These are phyloP conservation scores for Trichechus manatus DNA, from an alignment of 2,113 vertebrate species.

Conservation along the genomic window DNA sequence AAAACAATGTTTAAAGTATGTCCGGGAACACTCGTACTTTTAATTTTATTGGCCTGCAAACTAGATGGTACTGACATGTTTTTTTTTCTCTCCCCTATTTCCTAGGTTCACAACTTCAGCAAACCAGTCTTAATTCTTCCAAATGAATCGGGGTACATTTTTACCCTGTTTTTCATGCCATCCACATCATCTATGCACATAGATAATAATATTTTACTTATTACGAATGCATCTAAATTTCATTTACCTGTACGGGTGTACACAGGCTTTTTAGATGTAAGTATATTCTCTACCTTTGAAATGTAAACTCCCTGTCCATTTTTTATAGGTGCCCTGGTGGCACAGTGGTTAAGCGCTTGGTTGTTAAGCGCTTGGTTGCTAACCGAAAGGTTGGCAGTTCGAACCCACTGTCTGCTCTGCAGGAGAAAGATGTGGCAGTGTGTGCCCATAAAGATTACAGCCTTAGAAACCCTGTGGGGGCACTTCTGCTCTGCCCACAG, in stretches of 20 bases:
- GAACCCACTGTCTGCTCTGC: too few relatives aligned
- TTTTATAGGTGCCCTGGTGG: background rate
- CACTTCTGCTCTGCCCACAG: too few relatives aligned
- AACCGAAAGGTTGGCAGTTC: too few relatives aligned
- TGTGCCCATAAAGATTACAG: too few relatives aligned
- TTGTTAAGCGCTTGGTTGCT: too few relatives aligned
- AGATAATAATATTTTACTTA: slow-evolving; percentile 97
- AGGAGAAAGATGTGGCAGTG: too few relatives aligned
- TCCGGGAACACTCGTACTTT: background rate
- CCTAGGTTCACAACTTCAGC: slow-evolving; percentile 97
- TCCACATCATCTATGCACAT: slow-evolving; percentile 95
- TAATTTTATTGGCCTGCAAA: background rate
- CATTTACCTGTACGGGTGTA: slow-evolving; percentile 97
- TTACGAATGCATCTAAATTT: slow-evolving; percentile 99
- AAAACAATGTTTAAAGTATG: slow-evolving; percentile 96
- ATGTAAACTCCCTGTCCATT: background rate
- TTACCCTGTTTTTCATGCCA: slow-evolving; percentile 96
- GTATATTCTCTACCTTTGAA: slow-evolving; percentile 77
- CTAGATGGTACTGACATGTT: slow-evolving; percentile 39
- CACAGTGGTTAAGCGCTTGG: too few relatives aligned
- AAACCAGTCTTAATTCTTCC: slow-evolving; percentile 94
- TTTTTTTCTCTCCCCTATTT: slow-evolving; percentile 73
- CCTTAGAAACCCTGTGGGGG: too few relatives aligned
- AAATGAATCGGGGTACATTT: slow-evolving; percentile 95
- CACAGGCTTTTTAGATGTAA: slow-evolving; percentile 98